These are phyloP conservation scores for Sinocyclocheilus rhinocerous DNA, from an alignment of 2,113 vertebrate genomes.

Conservation along the genomic window DNA sequence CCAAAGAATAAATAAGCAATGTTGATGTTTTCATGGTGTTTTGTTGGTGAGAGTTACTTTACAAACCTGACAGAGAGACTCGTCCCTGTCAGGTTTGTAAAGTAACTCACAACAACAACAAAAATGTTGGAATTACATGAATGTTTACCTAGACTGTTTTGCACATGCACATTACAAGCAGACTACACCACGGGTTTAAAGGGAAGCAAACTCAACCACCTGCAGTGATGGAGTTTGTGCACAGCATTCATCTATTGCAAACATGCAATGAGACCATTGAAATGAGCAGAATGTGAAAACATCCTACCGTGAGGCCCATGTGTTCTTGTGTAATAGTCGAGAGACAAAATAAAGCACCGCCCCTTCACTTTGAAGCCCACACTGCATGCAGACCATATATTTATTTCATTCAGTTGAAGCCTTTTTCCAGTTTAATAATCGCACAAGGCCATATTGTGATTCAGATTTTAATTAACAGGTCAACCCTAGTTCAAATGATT, in stretches of 20 bases:
- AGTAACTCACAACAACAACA: not conserved
- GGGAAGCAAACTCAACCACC: not conserved
- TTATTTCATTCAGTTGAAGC: not conserved
- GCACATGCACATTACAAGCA: not conserved
- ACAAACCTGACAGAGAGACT: not conserved
- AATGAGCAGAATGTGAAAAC: not conserved
- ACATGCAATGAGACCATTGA: not conserved
- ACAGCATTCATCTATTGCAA: not conserved
- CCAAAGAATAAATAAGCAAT: not conserved
- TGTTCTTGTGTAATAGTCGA: not conserved
- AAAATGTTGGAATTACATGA: not conserved
- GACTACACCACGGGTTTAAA: not conserved
- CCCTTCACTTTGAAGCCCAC: slow-evolving; percentile 3
- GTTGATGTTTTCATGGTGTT: not conserved
- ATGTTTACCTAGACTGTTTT: not conserved
- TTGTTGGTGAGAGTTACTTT: not conserved
- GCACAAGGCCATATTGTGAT: not conserved
- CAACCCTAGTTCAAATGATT: not conserved
- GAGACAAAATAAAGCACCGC: not conserved
- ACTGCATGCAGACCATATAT: not conserved
- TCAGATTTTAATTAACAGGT: not conserved
- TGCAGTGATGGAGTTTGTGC: not conserved
- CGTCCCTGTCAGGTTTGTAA: not conserved
- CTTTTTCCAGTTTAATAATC: slow-evolving; percentile 6
- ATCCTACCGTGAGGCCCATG: not conserved